Base-by-base conservation (phyloP, 1,140 invertebrate species). In the Drosophila watanabei region DNA sequence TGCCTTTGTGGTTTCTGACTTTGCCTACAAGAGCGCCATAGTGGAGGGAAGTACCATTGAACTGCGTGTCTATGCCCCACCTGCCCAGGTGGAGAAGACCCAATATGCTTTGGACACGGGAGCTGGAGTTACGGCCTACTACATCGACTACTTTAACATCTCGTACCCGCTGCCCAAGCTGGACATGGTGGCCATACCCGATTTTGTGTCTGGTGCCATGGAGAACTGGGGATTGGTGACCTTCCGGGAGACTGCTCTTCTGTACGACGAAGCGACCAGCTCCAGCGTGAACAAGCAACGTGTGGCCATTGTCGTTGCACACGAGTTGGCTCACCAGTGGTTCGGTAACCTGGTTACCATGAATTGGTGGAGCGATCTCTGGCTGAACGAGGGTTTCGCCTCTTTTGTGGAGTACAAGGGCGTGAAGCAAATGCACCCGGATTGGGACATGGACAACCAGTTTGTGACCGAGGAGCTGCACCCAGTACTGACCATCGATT, bases 121-220 rank as follows among this genome's bases (percentile, higher is more conserved):
- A 43, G 95, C 96, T 18, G 95, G 96, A 81, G 95, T 97, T 4
- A 96, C 98, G 3, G 96, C 98, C 83, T 98, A 95, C 92, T 99
- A 97, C 93, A 96, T 97, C 39, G 94, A 97, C 24, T 98, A 98
- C 92, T 99, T 99, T 93, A 94, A 95, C 69, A 95, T 98, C 52
- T 92, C 95, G 35, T 99, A 98, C 94, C 97, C 98, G 11, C 93
- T 98, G 32, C 97, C 97, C 28, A 98, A 98, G 94, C 93, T 98
- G 85, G 97, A 99, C 94, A 96, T 99, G 95, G 97, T 97, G 68
- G 98, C 97, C 14, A 97, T 99, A 77, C 98, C 98, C 7, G 98
- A 99, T 94, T 99, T 99, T 94, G 96, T 97, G 1, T 98, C 98
- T 4, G 98, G 98, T 9, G 98, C 98, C 0, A 99, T 99, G 96